Evolutionary conservation across 2,113 vertebrate genomes (phyloP).

Genomic region (Brachypteracias leptosomus): DNA sequence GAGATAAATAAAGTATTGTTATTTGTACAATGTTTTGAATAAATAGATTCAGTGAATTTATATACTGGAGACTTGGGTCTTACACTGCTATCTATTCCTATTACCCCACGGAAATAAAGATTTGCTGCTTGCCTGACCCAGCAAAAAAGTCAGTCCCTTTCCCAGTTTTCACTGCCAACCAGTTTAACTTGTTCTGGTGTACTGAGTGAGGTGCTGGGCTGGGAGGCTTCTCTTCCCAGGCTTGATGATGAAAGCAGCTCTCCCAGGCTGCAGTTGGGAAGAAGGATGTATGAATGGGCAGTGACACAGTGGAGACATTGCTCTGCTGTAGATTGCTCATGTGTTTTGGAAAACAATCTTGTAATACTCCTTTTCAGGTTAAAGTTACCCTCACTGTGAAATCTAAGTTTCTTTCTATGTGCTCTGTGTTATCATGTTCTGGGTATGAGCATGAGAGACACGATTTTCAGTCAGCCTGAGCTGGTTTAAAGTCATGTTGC

Average conservation of each 20-base stretch:
- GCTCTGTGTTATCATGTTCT: background rate
- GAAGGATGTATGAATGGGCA: background rate
- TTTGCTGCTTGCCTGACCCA: background rate
- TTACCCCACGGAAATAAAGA: background rate
- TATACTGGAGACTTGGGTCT: background rate
- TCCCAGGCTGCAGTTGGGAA: background rate
- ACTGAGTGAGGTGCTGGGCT: background rate
- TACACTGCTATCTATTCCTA: background rate
- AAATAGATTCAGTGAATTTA: background rate
- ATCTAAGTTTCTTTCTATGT: background rate
- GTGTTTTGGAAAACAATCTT: background rate
- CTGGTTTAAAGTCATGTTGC: background rate
- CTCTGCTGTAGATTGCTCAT: background rate
- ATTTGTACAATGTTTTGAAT: background rate
- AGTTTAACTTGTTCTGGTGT: background rate
- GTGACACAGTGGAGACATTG: background rate
- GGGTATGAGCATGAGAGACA: background rate
- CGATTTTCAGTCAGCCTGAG: background rate
- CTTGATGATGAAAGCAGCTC: fast-evolving
- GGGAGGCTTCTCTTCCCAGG: background rate
- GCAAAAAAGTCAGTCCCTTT: background rate
- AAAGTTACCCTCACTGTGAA: background rate
- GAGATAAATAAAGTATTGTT: background rate
- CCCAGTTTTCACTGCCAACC: background rate
- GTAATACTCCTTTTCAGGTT: background rate